Base-by-base conservation (phyloP, 2,888 invertebrate genomes). In the Nemurella pictetii region DNA sequence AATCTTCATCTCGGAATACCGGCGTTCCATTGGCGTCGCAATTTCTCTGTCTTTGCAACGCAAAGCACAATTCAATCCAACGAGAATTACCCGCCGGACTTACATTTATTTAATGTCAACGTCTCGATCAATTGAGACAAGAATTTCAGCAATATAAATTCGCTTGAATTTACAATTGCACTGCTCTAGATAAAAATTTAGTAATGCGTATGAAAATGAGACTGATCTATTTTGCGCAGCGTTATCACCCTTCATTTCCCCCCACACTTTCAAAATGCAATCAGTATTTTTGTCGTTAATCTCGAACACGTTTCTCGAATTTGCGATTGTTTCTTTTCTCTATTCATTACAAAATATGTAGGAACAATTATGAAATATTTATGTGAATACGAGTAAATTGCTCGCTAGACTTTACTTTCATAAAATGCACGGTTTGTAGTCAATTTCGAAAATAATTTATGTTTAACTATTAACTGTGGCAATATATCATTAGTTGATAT, bases 401-500 rank as follows among this genome's bases (percentile, higher is more conserved):
- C 55, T 55, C 20, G 4, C 15, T 2, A 55, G 55, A 55, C 55
- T 55, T n/a, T 55, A 15, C 55, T 55, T 55, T 55, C 55, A 55
- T 55, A 55, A 55, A 55, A 55, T 55, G 55, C 55, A 55, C 55
- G 55, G 55, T 55, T 20, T 20, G 55, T 55, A 55, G 55, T 55
- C 55, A 7, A 55, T 55, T 55, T 55, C 55, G 55, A 55, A 55
- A 55, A 55, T 55, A 55, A 55, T 55, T 55, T 55, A 55, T 55
- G 55, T 20, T 55, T 55, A 55, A 55, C 55, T 55, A 55, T 55
- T 55, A 75, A 75, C 75, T 27, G 1, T 27, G 28, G 27, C 75
- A 26, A 75, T 75, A 75, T 75, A 75, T 75, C 75, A 75, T 75
- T 28, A 26, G 26, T 28, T 9, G 75, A 75, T 75, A 75, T n/a